Base-by-base conservation (phyloP, 2,888 invertebrate species). In the Sinopyrophorus schimmeli region DNA sequence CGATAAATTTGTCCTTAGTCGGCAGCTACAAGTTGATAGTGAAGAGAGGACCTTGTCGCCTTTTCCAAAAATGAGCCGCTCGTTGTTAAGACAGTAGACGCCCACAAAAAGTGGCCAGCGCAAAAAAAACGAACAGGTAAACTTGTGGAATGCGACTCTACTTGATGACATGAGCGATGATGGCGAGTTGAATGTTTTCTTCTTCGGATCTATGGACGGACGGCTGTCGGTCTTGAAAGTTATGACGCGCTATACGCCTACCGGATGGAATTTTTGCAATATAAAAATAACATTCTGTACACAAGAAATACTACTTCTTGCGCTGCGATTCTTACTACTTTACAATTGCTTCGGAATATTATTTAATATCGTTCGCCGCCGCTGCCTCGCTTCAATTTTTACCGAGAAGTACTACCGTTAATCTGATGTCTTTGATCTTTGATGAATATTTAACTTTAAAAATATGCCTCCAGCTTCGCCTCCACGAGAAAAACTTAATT, bases 1-100 rank as follows among this genome's bases (percentile, higher is more conserved):
- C 67, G 60, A 68, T 68, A 68, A 69, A 69, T 69, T 67, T 65
- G 67, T 67, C 66, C 60, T 60, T 60, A 58, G 64, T 61, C 64
- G 61, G 60, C 63, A 54, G 60, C 54, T 60, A 63, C 61, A 59
- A 65, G 57, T 54, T 58, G 63, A 61, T 63, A 55, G 61, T 60
- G 61, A 61, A 57, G 59, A 63, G 54, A 57, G 59, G 60, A 56
- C 58, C 61, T 59, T 61, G 60, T 61, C 48, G 41, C 54, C 57
- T 54, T 53, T 55, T 54, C 57, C 59, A 51, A 57, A 62, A 61
- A 63, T 63, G 59, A 63, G 60, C 63, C 62, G 63, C 60, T 39
- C 57, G 55, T 46, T 55, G 57, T 53, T 57, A 57, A 55, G 52
- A 54, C 58, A 53, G 49, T 50, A 51, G 58, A 58, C 58, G 54